Evolutionary conservation across 2,797 vertebrate species (phyloP), one percentile per base, ranked within the genome.

Genomic region (Fistularia tabacaria): DNA sequence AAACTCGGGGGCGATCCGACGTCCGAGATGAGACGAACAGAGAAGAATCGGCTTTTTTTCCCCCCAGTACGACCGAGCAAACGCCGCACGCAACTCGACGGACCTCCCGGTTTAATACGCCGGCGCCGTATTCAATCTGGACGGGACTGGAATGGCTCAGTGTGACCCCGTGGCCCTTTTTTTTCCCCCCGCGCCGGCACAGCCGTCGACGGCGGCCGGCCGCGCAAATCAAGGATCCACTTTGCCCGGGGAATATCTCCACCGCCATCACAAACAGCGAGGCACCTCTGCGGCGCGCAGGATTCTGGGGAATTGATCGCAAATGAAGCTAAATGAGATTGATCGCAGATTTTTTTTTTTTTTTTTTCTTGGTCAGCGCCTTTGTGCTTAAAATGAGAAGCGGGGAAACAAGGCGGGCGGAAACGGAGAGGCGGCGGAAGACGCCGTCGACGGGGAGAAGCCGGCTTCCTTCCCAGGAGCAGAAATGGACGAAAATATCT

Each of bases 141-240:
- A 57, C 56, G 14, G 59, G 65, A 25, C 51, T 66, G 79, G 76
- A 85, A 84, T 77, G 74, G 60, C 77, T 79, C 73, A 45, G 60
- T 50, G 43, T 59, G 66, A 83, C 76, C 77, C 47, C 37, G 47
- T 65, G 65, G 55, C 77, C 77, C 66, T 63, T 70, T n/a, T n/a
- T n/a, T n/a, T n/a, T 54, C 51, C 57, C 51, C 55, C 50, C 36
- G 53, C 63, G 59, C 57, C 62, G 44, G 68, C 42, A 51, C 14
- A 9, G 10, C 36, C 51, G 71, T 81, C 77, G 66, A 77, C 39
- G 6, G 55, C 7, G 58, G 46, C 51, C 61, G 47, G 52, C 64
- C 63, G 62, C 65, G 66, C 73, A 78, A 77, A 72, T 79, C 64
- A 63, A 15, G 14, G 14, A 42, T 43, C 38, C 44, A 0, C 7